Evolutionary conservation across 2,888 invertebrate genomes (phyloP).

Genomic region (Odontocolon sp.): DNA sequence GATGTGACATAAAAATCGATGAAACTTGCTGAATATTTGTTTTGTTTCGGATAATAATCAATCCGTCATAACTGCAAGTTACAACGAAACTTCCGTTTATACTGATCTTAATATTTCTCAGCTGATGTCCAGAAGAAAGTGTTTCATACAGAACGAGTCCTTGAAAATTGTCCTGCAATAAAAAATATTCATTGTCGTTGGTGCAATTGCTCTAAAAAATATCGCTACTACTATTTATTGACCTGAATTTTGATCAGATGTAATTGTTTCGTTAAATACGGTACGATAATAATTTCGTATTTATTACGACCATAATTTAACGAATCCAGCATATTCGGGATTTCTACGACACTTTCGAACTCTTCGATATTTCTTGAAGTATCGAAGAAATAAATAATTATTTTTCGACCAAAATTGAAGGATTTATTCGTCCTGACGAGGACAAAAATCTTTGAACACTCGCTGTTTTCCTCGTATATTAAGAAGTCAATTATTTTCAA

Average conservation of each 20-base stretch:
- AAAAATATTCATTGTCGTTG: background rate
- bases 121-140: slow-evolving; percentile 77
- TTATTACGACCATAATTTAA: slow-evolving; percentile 62
- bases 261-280: slow-evolving; percentile 71
- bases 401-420: slow-evolving; percentile 56
- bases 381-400: slow-evolving; percentile 65
- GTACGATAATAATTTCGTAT: slow-evolving; percentile 65
- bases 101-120: slow-evolving; percentile 75
- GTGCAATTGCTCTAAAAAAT: background rate
- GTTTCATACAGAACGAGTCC: slow-evolving; percentile 58
- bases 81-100: slow-evolving; percentile 71
- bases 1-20: slow-evolving; percentile 78
- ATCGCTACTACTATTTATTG: background rate
- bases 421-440: slow-evolving; percentile 59
- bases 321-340: slow-evolving; percentile 58
- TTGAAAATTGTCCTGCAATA: slow-evolving; percentile 64
- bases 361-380: slow-evolving; percentile 20
- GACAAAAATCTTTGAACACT: slow-evolving; percentile 61
- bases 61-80: slow-evolving; percentile 81
- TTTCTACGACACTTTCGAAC: slow-evolving; percentile 57
- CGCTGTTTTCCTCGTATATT: slow-evolving; percentile 60
- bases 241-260: slow-evolving; percentile 69
- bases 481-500: slow-evolving; percentile 67
- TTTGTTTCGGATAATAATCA: slow-evolving; percentile 76
- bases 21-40: slow-evolving; percentile 69